Percentiles rank a stretch among this genome's conserved stretches.
Evolutionary conservation across 2,797 vertebrate species (phyloP).

Genomic region (Florisuga fusca): DNA sequence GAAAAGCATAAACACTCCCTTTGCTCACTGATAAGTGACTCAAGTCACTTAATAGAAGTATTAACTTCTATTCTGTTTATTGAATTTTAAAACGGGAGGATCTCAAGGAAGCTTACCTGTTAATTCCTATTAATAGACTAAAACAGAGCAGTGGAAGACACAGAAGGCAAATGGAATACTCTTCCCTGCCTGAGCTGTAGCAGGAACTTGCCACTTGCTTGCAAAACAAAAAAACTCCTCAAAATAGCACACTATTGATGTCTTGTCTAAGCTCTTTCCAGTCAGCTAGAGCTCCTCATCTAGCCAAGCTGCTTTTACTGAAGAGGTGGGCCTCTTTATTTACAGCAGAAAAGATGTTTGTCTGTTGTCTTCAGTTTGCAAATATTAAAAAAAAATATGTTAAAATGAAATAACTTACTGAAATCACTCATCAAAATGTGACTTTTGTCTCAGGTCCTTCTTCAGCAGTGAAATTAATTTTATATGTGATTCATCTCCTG

Average conservation of each 20-base stretch:
- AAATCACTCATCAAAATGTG: not conserved
- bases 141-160: not conserved
- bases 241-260: not conserved
- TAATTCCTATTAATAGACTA: not conserved
- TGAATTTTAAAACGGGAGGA: not conserved
- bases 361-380: not conserved
- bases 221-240: not conserved
- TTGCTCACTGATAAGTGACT: not conserved
- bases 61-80: not conserved
- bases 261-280: not conserved
- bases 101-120: not conserved
- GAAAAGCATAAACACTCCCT: not conserved
- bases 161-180: not conserved
- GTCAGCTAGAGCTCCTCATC: not conserved
- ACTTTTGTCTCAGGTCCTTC: not conserved
- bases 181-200: not conserved
- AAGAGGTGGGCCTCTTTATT: not conserved
- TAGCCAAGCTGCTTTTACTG: not conserved
- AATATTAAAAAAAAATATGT: not conserved
- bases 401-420: not conserved
- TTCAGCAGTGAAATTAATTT: not conserved
- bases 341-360: not conserved
- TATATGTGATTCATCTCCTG: slow-evolving; percentile 2
- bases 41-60: not conserved
- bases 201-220: not conserved